A percentile compares a stretch with the other conserved stretches of the same genome.
phyloP scores from a whole-genome alignment of 2,797 vertebrate species.

The Rhynchotus rufescens region DNA sequence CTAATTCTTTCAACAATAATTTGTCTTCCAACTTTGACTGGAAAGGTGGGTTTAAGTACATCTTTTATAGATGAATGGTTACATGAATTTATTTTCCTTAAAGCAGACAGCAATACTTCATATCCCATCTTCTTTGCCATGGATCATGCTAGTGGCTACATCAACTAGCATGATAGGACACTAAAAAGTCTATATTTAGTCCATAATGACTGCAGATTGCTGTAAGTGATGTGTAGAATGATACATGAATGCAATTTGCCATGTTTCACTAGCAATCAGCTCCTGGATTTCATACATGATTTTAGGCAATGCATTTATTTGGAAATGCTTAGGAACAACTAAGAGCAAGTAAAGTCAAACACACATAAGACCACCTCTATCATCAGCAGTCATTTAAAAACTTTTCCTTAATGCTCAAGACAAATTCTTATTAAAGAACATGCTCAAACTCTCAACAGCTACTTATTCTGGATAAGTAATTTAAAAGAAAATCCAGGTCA shows the following conservation, averaged over 20 bases:
- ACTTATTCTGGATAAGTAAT: not conserved
- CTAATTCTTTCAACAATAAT: not conserved
- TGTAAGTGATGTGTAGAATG: not conserved
- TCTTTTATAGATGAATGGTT: conserved; percentile 24
- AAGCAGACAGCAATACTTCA: conserved; percentile 41
- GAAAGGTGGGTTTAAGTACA: conserved; percentile 53
- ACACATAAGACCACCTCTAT: not conserved
- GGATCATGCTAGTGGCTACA: not conserved
- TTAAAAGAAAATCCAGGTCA: not conserved
- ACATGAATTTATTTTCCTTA: conserved; percentile 42
- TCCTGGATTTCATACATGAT: not conserved
- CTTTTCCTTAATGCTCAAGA: not conserved
- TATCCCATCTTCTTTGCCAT: conserved; percentile 22
- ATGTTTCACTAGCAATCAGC: not conserved
- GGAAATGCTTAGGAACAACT: not conserved
- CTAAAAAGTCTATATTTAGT: conserved; percentile 21
- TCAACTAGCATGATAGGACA: not conserved
- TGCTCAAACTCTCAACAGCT: not conserved
- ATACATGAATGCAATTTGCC: not conserved
- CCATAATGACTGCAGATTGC: not conserved
- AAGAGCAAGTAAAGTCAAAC: not conserved
- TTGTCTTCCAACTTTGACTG: conserved; percentile 26
- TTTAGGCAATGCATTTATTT: not conserved
- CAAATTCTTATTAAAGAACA: not conserved
- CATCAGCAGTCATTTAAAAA: not conserved